Evolutionary conservation across 2,888 invertebrate genomes (phyloP).

Genomic region (Euzophera pinguis): DNA sequence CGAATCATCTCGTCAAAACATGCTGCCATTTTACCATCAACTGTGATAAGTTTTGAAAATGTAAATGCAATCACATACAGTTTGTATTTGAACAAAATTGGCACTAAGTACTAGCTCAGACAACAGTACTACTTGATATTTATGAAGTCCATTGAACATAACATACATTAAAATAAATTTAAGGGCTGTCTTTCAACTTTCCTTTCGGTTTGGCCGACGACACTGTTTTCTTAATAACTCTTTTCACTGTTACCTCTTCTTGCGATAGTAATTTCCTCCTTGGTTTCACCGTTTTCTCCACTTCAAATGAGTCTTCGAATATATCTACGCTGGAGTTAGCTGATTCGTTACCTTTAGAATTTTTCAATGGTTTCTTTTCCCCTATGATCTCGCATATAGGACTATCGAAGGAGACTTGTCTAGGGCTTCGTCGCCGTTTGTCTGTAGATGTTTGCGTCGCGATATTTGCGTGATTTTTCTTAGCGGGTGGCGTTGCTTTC

Average conservation of each 20-base stretch:
- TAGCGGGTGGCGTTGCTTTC: slow-evolving; percentile 60
- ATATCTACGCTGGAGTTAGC: slow-evolving; percentile 63
- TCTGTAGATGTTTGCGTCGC: slow-evolving; percentile 67
- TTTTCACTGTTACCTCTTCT: slow-evolving; percentile 54
- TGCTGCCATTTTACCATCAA: too few relatives aligned
- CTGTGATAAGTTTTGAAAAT: neutral
- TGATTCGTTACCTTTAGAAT: slow-evolving; percentile 27
- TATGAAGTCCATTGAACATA: neutral
- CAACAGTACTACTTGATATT: slow-evolving; percentile 8
- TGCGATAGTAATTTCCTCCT: slow-evolving; percentile 53
- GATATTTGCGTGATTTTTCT: slow-evolving; percentile 57
- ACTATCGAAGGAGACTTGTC: slow-evolving; percentile 64
- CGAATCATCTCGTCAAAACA: too few relatives aligned
- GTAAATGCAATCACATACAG: slow-evolving; percentile 4
- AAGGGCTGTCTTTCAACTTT: slow-evolving; percentile 49
- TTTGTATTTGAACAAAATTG: slow-evolving; percentile 7
- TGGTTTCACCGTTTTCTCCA: slow-evolving; percentile 55
- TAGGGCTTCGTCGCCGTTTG: slow-evolving; percentile 40
- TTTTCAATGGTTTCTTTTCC: slow-evolving; percentile 31
- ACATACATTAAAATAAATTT: neutral
- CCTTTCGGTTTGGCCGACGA: slow-evolving; percentile 43
- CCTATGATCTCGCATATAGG: slow-evolving; percentile 57
- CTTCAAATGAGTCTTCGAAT: slow-evolving; percentile 65
- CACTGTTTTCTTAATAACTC: slow-evolving; percentile 59
- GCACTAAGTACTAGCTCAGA: neutral